A percentile compares a stretch with the other conserved stretches of the same genome.
Evolutionary conservation across 2,888 invertebrate genomes (phyloP).

Genomic region (Lithosia quadra): DNA sequence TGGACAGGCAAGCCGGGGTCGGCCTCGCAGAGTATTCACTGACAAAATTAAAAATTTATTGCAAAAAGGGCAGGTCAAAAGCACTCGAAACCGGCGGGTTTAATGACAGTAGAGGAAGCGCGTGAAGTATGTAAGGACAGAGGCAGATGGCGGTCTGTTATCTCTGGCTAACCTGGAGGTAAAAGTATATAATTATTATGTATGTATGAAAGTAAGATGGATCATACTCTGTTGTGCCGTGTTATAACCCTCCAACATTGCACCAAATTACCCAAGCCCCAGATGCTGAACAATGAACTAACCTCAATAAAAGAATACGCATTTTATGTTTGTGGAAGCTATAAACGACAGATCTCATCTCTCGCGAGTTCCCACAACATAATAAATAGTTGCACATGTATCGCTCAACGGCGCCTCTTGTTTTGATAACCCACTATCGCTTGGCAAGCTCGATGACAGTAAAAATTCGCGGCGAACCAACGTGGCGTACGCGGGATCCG

Average conservation of each 20-base stretch:
- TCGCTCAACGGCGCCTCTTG: conserved; percentile 23
- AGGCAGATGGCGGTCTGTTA: too few relatives aligned
- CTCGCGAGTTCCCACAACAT: conserved; percentile 12
- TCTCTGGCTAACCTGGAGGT: too few relatives aligned
- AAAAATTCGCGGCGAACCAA: conserved; percentile 37
- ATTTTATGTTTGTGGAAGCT: neutral
- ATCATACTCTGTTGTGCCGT: too few relatives aligned
- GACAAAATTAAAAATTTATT: too few relatives aligned
- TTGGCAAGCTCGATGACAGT: conserved; percentile 15
- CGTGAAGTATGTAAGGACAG: too few relatives aligned
- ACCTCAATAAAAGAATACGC: neutral
- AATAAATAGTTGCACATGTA: conserved; percentile 15
- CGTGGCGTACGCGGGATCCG: conserved; percentile 31
- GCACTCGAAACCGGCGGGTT: too few relatives aligned
- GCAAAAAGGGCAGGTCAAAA: too few relatives aligned
- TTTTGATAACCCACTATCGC: conserved; percentile 37
- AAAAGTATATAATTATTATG: too few relatives aligned
- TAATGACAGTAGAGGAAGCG: too few relatives aligned
- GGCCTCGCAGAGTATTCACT: too few relatives aligned
- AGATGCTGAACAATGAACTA: neutral
- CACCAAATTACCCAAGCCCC: neutral
- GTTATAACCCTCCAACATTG: neutral
- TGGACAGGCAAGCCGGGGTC: too few relatives aligned
- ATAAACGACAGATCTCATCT: neutral
- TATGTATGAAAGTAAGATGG: too few relatives aligned